Base-by-base conservation (phyloP, 2,888 invertebrate species). In the Candidula unifasciata region DNA sequence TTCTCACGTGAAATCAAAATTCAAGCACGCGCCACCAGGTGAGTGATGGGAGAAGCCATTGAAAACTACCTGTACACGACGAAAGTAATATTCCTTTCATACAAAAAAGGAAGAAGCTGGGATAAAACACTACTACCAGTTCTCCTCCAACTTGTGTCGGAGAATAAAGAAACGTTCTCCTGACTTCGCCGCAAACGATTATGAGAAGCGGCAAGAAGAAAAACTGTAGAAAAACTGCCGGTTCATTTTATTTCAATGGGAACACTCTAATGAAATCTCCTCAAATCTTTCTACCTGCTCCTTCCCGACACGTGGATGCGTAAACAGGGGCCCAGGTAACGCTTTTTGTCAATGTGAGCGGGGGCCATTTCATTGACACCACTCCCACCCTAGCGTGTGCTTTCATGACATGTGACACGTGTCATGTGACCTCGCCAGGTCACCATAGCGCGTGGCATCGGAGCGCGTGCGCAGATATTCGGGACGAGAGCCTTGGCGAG, bases 381-480 rank as follows among this genome's bases (percentile, higher is more conserved):
- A 64, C 77, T 33, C 77, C 77, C 57, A 57, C 64, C 60, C 33
- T 60, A 77, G 77, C 64, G 79, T 66, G 79, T 79, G 79, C 66
- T 3, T 66, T 44, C 64, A 21, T 79, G 79, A 79, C 79, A 79
- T 66, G 21, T 79, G 79, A 66, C 79, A 79, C 79, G 79, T 79
- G 79, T 66, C 79, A 66, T 30, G 68, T 79, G 79, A 79, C 79
- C 79, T 30, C n/a, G 66, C 24, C 24, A 79, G 79, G 79, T 79
- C 79, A 79, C 8, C 1, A 24, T 16, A 27, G 27, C 66, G 79
- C 79, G 79, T 79, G 79, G 79, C 79, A 66, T 27, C 44, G 33
- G 37, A 10, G 77, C 77, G 77, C 64, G 60, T 73, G 73, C 27
- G 52, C 73, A 27, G 73, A 73, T 27, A 73, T 44, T 73, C n/a